phyloP scores from a whole-genome alignment of 2,797 vertebrate species.

The Dendrocincla fuliginosa region DNA sequence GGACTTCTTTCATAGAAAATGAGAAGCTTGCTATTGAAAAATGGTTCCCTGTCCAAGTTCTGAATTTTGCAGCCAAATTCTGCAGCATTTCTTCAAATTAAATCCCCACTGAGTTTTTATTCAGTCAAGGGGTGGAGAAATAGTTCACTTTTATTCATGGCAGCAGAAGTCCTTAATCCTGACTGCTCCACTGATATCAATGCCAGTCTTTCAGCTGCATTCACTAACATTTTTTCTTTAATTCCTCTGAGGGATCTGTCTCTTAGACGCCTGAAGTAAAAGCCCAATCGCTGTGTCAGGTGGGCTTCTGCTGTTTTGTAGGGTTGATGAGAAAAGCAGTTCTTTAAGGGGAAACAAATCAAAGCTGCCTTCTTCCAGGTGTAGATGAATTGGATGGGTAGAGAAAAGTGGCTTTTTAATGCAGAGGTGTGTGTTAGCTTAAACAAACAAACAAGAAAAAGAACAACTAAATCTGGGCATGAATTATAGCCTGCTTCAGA shows the following conservation, averaged over 20 bases:
- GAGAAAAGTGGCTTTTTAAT: conserved; percentile 61
- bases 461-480: conserved; percentile 56
- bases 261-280: not conserved
- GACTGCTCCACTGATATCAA: not conserved
- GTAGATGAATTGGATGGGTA: conserved; percentile 32
- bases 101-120: not conserved
- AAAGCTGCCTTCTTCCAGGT: conserved; percentile 35
- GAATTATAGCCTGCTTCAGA: conserved; percentile 51
- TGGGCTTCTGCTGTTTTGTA: not conserved
- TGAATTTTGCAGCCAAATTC: not conserved
- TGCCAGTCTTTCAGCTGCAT: conserved; percentile 10
- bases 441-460: conserved; percentile 68
- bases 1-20: not conserved
- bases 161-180: not conserved
- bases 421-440: conserved; percentile 48
- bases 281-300: not conserved
- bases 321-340: conserved; percentile 19
- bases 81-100: not conserved
- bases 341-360: conserved; percentile 23
- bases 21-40: not conserved
- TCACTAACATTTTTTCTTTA: conserved; percentile 39
- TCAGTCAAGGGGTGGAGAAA: not conserved
- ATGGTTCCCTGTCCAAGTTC: not conserved
- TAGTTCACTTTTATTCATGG: not conserved
- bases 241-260: conserved; percentile 3